Conservation (phyloP, 2,797 vertebrate species). For the Lutra lutra region DNA sequence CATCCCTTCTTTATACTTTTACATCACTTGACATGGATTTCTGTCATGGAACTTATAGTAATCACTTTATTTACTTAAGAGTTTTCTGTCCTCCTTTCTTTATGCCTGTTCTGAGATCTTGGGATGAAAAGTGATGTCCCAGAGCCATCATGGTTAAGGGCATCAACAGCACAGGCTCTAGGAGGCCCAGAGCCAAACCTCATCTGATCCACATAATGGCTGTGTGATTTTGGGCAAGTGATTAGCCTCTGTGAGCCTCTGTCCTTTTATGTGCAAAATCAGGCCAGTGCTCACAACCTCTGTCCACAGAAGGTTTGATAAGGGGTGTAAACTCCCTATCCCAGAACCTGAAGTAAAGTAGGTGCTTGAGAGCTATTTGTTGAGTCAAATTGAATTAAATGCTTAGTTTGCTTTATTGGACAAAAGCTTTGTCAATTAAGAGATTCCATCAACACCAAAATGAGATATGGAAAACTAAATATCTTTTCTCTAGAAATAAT, state of each 20-base stretch:
- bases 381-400: background rate
- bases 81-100: background rate
- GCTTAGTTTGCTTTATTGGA: background rate
- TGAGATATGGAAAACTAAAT: background rate
- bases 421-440: background rate
- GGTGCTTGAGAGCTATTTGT: background rate
- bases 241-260: background rate
- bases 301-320: background rate
- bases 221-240: background rate
- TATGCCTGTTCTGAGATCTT: background rate
- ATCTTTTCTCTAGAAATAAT: slow-evolving; percentile 18
- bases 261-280: background rate
- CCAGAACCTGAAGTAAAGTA: background rate
- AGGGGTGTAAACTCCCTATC: background rate
- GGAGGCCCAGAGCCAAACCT: background rate
- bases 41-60: background rate
- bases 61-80: background rate
- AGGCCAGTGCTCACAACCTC: background rate
- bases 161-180: accelerated
- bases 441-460: background rate
- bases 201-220: accelerated
- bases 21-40: background rate
- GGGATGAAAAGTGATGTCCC: background rate
- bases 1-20: background rate
- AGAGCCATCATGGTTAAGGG: accelerated